phyloP scores from a whole-genome alignment of 2,888 invertebrate species.

The Chaetogeoica ovagalla region DNA sequence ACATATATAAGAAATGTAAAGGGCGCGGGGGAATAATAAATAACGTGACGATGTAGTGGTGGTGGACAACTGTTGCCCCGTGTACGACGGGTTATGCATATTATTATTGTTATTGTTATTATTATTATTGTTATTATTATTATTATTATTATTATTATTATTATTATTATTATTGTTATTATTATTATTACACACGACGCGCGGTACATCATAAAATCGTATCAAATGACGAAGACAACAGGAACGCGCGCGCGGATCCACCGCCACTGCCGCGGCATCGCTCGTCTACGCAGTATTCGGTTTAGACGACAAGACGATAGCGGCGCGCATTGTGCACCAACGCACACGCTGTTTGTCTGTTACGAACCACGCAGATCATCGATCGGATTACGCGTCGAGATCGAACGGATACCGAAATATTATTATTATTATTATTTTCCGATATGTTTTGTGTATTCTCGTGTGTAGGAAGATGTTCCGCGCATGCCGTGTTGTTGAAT shows the following conservation, averaged over 20 bases:
- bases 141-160: too few relatives aligned
- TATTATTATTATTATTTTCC: neutral
- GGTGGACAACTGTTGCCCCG: too few relatives aligned
- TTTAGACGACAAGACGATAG: slow-evolving; percentile 31
- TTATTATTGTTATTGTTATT: neutral
- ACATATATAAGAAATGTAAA: too few relatives aligned
- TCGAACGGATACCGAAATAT: slow-evolving; percentile 42
- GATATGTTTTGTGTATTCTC: neutral
- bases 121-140: too few relatives aligned
- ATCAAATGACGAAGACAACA: neutral
- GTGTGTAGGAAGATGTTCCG: neutral
- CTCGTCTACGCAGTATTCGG: slow-evolving; percentile 3
- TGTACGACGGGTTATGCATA: too few relatives aligned
- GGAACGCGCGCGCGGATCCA: too few relatives aligned
- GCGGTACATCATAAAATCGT: too few relatives aligned
- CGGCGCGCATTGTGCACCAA: slow-evolving; percentile 21
- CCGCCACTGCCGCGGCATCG: too few relatives aligned
- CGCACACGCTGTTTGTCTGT: neutral
- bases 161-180: too few relatives aligned
- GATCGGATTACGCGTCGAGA: slow-evolving; percentile 5
- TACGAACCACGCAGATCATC: neutral
- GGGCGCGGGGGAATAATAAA: too few relatives aligned
- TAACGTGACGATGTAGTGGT: too few relatives aligned
- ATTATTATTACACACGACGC: too few relatives aligned
- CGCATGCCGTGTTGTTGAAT: neutral